Evolutionary conservation across 2,113 vertebrate genomes (phyloP), one percentile per base, ranked within the genome.

Genomic region (Steatornis caripensis): DNA sequence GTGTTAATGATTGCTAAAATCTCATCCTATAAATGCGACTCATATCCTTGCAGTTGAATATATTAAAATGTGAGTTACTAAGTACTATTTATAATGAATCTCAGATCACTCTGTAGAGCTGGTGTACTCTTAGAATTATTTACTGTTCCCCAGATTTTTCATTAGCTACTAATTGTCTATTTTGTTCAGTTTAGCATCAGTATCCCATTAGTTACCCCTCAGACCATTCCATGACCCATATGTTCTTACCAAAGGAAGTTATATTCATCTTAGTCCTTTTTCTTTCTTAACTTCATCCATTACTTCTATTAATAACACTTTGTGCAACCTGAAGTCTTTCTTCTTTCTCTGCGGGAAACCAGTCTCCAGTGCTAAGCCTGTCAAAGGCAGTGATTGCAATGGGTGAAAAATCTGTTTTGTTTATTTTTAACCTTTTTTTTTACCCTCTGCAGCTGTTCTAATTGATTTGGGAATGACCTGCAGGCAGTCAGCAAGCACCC

Each of bases 221-320:
- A 84, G 69, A 89, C 20, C 89, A 43, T 87, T 75, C 60, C 55
- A 81, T 92, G 84, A 93, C 62, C 84, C 84, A 87, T 87, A 84
- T 96, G 70, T 89, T 96, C 61, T 39, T 51, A 82, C 39, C 60
- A 84, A 84, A 89, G 34, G 43, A 91, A 95, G 46, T 39, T 87
- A 62, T 32, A 87, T 95, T 92, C 55, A 84, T 96, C 55, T 81
- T 71, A 84, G 80, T 80, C 8, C 0, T 66, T 96, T 88, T 90
- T 61, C 57, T 83, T 90, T 88, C 68, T 86, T 70, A 93, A 88
- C 46, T 95, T 88, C 78, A 80, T 92, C 68, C 46, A 83, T 94
- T 91, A 80, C 41, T 83, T 89, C 58, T 80, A 86, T 88, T 93
- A 94, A 95, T 94, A 96, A 86, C 66, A 66, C 37, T 93, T 95